A percentile compares a stretch with the other conserved stretches of the same genome.
phyloP scores from a whole-genome alignment of 64 coral and sea anemone genomes.

The Montipora efflorescens region DNA sequence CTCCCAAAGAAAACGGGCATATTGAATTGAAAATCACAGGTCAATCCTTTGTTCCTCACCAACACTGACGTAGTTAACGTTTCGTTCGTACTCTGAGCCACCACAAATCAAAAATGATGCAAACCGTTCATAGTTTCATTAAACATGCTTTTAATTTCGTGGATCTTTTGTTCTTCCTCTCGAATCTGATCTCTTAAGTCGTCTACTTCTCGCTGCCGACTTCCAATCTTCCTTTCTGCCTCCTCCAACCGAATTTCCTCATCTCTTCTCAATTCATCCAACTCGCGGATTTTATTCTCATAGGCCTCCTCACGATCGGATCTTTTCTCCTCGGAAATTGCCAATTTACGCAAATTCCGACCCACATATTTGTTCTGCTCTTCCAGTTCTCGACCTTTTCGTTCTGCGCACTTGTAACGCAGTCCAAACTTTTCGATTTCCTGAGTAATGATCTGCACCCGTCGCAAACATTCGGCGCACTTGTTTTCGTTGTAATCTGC shows the following conservation, averaged over 20 bases:
- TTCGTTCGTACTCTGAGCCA: background rate
- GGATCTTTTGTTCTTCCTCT: slow-evolving; percentile 16
- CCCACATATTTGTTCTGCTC: slow-evolving; percentile 47
- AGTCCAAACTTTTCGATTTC: slow-evolving; percentile 32
- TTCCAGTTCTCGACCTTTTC: slow-evolving; percentile 6
- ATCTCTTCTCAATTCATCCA: slow-evolving; percentile 11
- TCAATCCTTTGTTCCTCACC: background rate
- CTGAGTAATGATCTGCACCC: background rate
- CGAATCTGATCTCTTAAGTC: slow-evolving; percentile 9
- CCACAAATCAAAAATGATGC: slow-evolving; percentile 4
- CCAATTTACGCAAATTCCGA: slow-evolving; percentile 55
- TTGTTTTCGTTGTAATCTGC: slow-evolving; percentile 59
- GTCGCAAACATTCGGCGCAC: slow-evolving; percentile 45
- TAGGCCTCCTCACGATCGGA: slow-evolving; percentile 50
- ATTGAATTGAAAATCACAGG: background rate
- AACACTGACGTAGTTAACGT: background rate
- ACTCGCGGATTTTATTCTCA: slow-evolving; percentile 27
- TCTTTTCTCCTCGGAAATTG: slow-evolving; percentile 64
- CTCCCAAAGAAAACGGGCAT: background rate
- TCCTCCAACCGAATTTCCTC: slow-evolving; percentile 45
- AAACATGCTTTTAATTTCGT: slow-evolving; percentile 10
- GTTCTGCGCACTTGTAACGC: background rate
- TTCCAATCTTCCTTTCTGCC: slow-evolving; percentile 37
- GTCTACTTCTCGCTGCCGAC: background rate
- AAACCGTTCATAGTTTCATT: slow-evolving; percentile 29